Evolutionary conservation across 1,140 invertebrate species (phyloP), one percentile per base, ranked within the genome.

Genomic region (Conus ventricosus): DNA sequence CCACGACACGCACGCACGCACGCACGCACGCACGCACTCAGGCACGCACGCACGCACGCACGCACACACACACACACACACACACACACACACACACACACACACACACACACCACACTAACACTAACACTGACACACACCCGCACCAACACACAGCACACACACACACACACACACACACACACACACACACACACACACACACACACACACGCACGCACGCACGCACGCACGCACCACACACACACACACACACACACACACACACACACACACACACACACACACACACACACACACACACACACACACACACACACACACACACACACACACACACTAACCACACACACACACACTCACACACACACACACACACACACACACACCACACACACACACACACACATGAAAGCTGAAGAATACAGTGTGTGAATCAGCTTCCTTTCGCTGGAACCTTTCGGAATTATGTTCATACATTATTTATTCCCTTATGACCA

Each of bases 161-260:
- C 78, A 80, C 76, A 80, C 76, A 80, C 76, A 80, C n/a, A 80
- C 76, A 80, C 76, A 80, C n/a, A 80, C n/a, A 80, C 76, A 80
- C n/a, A 13, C 76, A 80, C n/a, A 27, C 76, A 80, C n/a, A 13
- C n/a, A 27, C 76, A 80, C n/a, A 63, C 60, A 63, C 60, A 20
- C 60, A 20, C 60, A 39, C 39, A 39, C 39, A 71, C 67, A 4
- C 60, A 63, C 60, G 17, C 60, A 71, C 67, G 20, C 67, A 71
- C 67, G 20, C 67, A 71, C 67, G 20, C 67, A 71, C 67, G 20
- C 67, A 71, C 67, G 20, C 5, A 5, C 4, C 78, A 51, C 78
- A 53, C 78, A 7, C 78, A 54, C 78, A 7, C 13, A 13, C 78
- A 81, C 78, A 81, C 4, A 81, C 78, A 81, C 78, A 4, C 78